Evolutionary conservation across 2,888 invertebrate species (phyloP), one percentile per base, ranked within the genome.

Genomic region (Drosophila setosimentum): DNA sequence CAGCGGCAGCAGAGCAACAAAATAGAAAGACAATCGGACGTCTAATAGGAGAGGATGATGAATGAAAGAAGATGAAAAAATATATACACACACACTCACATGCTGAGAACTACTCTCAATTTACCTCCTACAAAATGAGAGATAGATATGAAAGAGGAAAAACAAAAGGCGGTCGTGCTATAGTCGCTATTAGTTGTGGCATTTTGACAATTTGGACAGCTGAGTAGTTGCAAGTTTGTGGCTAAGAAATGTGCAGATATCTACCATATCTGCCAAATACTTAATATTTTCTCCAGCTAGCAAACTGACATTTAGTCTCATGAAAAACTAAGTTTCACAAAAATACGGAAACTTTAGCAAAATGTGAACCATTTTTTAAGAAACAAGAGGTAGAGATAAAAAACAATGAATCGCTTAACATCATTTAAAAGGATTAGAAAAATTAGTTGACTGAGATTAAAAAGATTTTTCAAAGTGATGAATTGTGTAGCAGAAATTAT

Each of bases 171-270:
- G 77, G 71, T 78, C 74, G 76, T 83, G 82, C 73, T 58, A 80
- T 60, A 74, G 76, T 68, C 73, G 64, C 72, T 78, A 80, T 85
- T 78, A 76, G 78, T 82, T 87, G 87, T 69, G 76, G 80, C 73
- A 80, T 82, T 86, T 82, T 78, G 70, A 74, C 82, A 87, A 78
- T 77, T 85, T 82, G 59, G 59, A 66, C 73, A 81, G 57, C 29
- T 59, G 27, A 35, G 37, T 40, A 35, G 55, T 49, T 49, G 49
- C 30, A 37, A 54, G 60, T 42, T 54, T 45, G 57, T 33, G 60
- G 50, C 11, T 42, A 35, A 32, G 48, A 30, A 21, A 40, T 49
- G 30, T 29, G 32, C 48, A 18, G 13, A 48, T 57, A 45, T 49
- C 49, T 50, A 51, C 40, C 58, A 48, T 57, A 45, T 49, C 49